Conservation (phyloP, 1,140 invertebrate species). For the Ceratina japonica region DNA sequence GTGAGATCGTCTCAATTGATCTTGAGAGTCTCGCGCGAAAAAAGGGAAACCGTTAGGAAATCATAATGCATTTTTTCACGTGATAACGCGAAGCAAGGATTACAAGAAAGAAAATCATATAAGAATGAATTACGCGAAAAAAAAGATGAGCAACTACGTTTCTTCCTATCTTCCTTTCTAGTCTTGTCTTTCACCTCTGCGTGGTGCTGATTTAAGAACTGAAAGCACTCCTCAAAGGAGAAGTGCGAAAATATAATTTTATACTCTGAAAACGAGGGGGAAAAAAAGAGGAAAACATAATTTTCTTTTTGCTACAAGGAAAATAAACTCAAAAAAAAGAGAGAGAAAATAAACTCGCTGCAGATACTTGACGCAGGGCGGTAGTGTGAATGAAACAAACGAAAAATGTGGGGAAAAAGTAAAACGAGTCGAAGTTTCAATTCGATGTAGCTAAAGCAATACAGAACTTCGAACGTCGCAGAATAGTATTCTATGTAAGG, state of each 20-base stretch:
- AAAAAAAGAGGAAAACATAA: not conserved
- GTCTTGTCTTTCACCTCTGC: slow-evolving; percentile 59
- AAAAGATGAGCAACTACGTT: slow-evolving; percentile 36
- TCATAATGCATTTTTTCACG: slow-evolving; percentile 37
- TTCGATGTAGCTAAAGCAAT: slow-evolving; percentile 23
- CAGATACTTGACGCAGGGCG: slow-evolving; percentile 4
- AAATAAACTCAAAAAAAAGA: not conserved
- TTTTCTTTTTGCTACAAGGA: not conserved
- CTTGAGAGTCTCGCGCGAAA: not conserved
- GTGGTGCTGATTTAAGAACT: slow-evolving; percentile 58
- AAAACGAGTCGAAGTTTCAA: not conserved
- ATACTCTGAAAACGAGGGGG: slow-evolving; percentile 4
- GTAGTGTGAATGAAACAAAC: slow-evolving; percentile 15
- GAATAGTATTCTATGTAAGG: slow-evolving; percentile 30
- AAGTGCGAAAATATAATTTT: slow-evolving; percentile 47
- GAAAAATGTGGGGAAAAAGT: not conserved
- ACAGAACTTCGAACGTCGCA: slow-evolving; percentile 23
- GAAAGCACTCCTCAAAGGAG: slow-evolving; percentile 28
- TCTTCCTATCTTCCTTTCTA: slow-evolving; percentile 61
- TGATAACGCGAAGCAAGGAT: not conserved
- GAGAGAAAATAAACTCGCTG: not conserved
- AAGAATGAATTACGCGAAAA: slow-evolving; percentile 10
- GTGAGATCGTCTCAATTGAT: not conserved
- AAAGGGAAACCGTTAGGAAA: slow-evolving; percentile 26
- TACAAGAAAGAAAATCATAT: not conserved